phyloP scores from a whole-genome alignment of 37 sponge, comb jelly and placozoan species.

The Chondrosia reniformis region DNA sequence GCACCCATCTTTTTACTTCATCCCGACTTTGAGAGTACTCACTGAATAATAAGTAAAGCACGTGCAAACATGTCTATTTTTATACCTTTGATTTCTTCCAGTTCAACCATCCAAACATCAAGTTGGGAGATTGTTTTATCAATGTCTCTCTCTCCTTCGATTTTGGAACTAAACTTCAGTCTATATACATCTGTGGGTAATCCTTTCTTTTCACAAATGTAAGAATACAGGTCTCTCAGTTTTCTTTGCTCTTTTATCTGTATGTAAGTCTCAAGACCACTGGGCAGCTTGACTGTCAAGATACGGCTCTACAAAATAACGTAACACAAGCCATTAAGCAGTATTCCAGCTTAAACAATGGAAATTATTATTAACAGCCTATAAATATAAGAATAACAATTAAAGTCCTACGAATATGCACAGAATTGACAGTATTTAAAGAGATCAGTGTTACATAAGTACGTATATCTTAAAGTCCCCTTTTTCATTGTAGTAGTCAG shows the following conservation, averaged over 20 bases:
- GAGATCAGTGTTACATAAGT: no score
- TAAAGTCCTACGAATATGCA: no score
- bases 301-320: slow-evolving; percentile 16
- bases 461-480: no score
- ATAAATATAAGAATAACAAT: neutral
- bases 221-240: slow-evolving; percentile 16
- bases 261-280: slow-evolving; percentile 2
- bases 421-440: no score
- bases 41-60: no score
- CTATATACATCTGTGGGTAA: neutral
- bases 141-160: neutral
- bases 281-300: neutral
- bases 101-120: slow-evolving; percentile 2
- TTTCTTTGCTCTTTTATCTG: slow-evolving; percentile 2
- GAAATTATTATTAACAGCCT: neutral
- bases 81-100: neutral
- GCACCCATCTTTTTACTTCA: no score
- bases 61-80: neutral
- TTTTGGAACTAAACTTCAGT: slow-evolving; percentile 3
- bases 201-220: slow-evolving; percentile 53
- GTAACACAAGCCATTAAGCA: neutral
- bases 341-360: neutral
- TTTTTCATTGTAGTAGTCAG: no score
- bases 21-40: no score
- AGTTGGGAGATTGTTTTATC: slow-evolving; percentile 13